Percentiles rank a stretch among this genome's conserved stretches.
phyloP scores from a whole-genome alignment of 2,797 vertebrate genomes.

The Acanthopagrus latus region DNA sequence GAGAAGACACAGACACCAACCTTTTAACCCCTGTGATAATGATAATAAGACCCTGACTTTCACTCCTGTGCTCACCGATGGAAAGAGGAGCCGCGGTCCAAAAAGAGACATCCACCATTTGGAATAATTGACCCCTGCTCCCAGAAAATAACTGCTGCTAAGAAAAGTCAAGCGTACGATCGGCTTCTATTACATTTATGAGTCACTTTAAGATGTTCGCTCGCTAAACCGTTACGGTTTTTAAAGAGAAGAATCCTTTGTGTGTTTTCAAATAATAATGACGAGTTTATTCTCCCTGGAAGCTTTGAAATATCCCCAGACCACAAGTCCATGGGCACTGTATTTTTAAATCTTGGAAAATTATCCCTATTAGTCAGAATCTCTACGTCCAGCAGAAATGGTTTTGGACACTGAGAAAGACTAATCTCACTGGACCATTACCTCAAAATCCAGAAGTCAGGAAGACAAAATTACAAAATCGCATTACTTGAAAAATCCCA shows the following conservation, averaged over 20 bases:
- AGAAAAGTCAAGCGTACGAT: conserved; percentile 30
- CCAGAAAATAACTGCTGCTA: conserved; percentile 45
- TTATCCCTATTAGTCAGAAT: conserved; percentile 39
- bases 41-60: conserved; percentile 72
- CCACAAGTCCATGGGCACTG: conserved; percentile 39
- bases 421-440: conserved; percentile 4
- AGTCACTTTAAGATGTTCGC: conserved; percentile 52
- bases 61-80: conserved; percentile 47
- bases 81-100: conserved; percentile 46
- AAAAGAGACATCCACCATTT: conserved; percentile 52
- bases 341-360: conserved; percentile 59
- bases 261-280: conserved; percentile 61
- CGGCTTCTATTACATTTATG: conserved; percentile 54
- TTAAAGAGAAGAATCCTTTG: conserved; percentile 42
- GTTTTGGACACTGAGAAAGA: conserved; percentile 27
- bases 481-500: neutral
- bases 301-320: conserved; percentile 47
- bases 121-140: conserved; percentile 65
- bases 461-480: conserved; percentile 1
- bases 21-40: conserved; percentile 72
- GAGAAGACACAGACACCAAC: conserved; percentile 79
- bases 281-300: conserved; percentile 41
- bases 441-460: conserved; percentile 23
- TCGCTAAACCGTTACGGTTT: conserved; percentile 47
- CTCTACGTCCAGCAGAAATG: conserved; percentile 41